Conservation (phyloP, 2,113 vertebrate species). For the Andinoacara biseriatus region DNA sequence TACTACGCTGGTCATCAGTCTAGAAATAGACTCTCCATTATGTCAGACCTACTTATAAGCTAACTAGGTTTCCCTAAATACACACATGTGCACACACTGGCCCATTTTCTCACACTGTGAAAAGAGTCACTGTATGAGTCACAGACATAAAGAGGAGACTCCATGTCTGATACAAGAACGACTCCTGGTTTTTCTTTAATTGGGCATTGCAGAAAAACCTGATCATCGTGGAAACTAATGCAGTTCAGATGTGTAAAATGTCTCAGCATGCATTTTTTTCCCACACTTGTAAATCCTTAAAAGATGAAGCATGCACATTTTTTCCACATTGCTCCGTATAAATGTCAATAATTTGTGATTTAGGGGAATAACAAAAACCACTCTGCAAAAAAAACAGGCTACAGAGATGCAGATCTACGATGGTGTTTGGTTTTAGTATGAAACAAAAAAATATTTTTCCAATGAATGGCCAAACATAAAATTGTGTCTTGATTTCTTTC, state of each 20-base stretch:
- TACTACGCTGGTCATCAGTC: slow-evolving; percentile 51
- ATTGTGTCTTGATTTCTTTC: not conserved
- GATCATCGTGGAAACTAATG: slow-evolving; percentile 50
- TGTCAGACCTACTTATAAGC: slow-evolving; percentile 49
- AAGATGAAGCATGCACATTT: slow-evolving; percentile 23
- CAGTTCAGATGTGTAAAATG: slow-evolving; percentile 48
- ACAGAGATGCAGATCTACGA: not conserved
- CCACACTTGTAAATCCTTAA: slow-evolving; percentile 50
- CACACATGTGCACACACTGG: slow-evolving; percentile 35
- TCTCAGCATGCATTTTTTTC: slow-evolving; percentile 44
- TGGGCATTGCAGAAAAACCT: slow-evolving; percentile 33
- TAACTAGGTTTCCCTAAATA: slow-evolving; percentile 57
- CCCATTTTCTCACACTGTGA: slow-evolving; percentile 37
- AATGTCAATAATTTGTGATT: slow-evolving; percentile 22
- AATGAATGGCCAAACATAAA: not conserved
- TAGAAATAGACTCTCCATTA: slow-evolving; percentile 73
- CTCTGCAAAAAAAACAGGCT: not conserved
- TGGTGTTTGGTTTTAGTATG: not conserved
- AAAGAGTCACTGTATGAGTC: slow-evolving; percentile 37
- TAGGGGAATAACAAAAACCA: slow-evolving; percentile 2
- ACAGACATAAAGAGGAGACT: slow-evolving; percentile 48
- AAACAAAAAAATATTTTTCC: not conserved
- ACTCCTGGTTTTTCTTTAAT: slow-evolving; percentile 30
- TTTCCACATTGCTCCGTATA: slow-evolving; percentile 35
- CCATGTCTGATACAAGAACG: slow-evolving; percentile 18